Base-by-base conservation (phyloP, 1,140 invertebrate genomes). In the Pogonomyrmex barbatus region DNA sequence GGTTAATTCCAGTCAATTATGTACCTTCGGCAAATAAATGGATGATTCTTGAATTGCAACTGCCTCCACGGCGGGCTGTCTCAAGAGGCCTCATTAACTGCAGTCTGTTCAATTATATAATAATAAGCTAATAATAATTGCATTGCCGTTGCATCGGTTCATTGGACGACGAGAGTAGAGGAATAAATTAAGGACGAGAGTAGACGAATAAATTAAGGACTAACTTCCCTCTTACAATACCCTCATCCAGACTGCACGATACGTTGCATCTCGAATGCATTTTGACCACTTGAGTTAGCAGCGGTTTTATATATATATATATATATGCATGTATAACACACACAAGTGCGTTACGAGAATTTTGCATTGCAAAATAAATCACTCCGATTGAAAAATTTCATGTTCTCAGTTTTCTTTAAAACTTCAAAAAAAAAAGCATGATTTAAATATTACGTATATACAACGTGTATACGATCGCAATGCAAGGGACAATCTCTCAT, bases 101-200 rank as follows among this genome's bases (percentile, higher is more conserved):
- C 82, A 70, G 85, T 83, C 82, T 85, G 50, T 76, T 75, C 90
- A 91, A 91, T 91, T 91, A 91, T 91, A 91, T 91, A 91, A 90
- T 90, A 90, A 91, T 91, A 91, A 91, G 90, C 88, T 91, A 89
- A 91, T 91, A 91, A 91, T 91, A 91, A 91, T 91, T 91, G 90
- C 90, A 91, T 91, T 90, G 89, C 88, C 81, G 88, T 88, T 90
- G 86, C 86, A 90, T 90, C 88, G 60, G 88, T 73, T 78, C 86
- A 90, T 89, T 87, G 89, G 33, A 56, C 86, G 33, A 62, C 79
- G 56, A 62, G 89, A 90, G 88, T 90, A 85, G 88, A 90, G 88
- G 88, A 88, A 90, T 90, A 90, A 90, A 90, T 90, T 91, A 91
- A 91, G 90, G 90, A 88, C 90, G 24, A 24, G 24, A 90, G 88